These are phyloP conservation scores for Bombus ignitus DNA, from an alignment of 1,140 invertebrate genomes.

Conservation along the genomic window DNA sequence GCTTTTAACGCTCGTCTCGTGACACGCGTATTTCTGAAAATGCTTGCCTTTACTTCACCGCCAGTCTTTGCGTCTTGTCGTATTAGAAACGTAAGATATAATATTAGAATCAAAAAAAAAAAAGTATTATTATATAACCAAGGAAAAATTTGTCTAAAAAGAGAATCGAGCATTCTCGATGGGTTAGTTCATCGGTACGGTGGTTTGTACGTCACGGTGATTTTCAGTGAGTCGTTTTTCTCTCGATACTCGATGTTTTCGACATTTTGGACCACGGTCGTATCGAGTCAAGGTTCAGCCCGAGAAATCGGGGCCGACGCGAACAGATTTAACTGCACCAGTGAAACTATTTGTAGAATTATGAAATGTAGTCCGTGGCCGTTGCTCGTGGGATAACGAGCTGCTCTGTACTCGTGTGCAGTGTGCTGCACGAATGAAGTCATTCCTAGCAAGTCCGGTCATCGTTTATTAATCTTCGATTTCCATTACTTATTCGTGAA, in stretches of 20 bases:
- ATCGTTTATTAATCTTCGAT: background rate
- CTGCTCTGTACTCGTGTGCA: background rate
- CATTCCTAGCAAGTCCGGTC: background rate
- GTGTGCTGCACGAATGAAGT: background rate
- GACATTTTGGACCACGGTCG: constrained; percentile 8
- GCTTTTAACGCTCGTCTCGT: no score
- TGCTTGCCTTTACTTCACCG: no score
- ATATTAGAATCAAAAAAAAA: no score
- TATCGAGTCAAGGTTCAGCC: constrained; percentile 56
- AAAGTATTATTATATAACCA: no score
- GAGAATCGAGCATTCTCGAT: no score
- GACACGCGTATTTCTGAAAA: no score
- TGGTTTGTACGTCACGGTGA: no score
- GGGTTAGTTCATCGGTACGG: no score
- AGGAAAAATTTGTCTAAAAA: no score
- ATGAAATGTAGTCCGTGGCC: constrained; percentile 42
- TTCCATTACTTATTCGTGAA: background rate
- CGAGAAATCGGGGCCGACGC: constrained; percentile 54
- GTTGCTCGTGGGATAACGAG: constrained; percentile 29
- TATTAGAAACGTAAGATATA: background rate
- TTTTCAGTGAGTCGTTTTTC: background rate
- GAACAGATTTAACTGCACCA: constrained; percentile 50
- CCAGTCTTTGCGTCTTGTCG: background rate
- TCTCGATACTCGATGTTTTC: constrained; percentile 3
- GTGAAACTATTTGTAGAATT: constrained; percentile 60